Base-by-base conservation (phyloP, 2,113 vertebrate genomes). In the Ochotona curzoniae region DNA sequence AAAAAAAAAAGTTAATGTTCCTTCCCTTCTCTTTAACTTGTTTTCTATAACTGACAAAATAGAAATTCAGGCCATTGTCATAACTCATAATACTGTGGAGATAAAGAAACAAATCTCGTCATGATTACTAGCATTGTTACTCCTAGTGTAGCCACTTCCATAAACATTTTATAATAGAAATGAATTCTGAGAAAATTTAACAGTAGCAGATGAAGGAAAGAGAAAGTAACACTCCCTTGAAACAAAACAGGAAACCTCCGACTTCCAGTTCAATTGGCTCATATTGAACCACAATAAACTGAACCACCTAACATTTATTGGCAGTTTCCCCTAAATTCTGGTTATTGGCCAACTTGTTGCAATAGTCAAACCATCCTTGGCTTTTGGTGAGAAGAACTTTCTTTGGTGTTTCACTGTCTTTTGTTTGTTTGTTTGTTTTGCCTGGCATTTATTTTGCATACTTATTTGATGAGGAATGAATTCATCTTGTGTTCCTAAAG, bases 291-390 rank as follows among this genome's bases (percentile, higher is more conserved):
- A 28, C 35, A 57, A 4, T 32, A 89, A 74, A 3, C 30, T 35
- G 70, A 87, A 38, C 32, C 30, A 63, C 9, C 25, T 49, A 44
- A 89, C 32, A 11, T 67, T 70, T 71, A 26, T 26, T 64, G 44
- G 64, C 4, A 69, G 67, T 30, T 57, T 57, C 49, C 38, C 26
- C 57, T 9, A 14, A 30, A 90, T 21, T 44, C 70, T 93, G 57
- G 10, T 83, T 12, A 91, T 82, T 26, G 30, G 20, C 35, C 49
- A 88, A 35, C 70, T 86, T 93, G n/a, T 57, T 67, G 63, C 82
- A 89, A 63, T 60, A 91, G 64, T 91, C 63, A 80, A 89, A 79
- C n/a, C 51, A 85, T 93, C 69, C 49, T 91, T 78, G 28, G 2
- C 12, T 74, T 17, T 91, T n/a, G 78, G 26, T 67, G 51, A 80